phyloP scores from a whole-genome alignment of 2,888 invertebrate species.

The Limnephilus marmoratus region DNA sequence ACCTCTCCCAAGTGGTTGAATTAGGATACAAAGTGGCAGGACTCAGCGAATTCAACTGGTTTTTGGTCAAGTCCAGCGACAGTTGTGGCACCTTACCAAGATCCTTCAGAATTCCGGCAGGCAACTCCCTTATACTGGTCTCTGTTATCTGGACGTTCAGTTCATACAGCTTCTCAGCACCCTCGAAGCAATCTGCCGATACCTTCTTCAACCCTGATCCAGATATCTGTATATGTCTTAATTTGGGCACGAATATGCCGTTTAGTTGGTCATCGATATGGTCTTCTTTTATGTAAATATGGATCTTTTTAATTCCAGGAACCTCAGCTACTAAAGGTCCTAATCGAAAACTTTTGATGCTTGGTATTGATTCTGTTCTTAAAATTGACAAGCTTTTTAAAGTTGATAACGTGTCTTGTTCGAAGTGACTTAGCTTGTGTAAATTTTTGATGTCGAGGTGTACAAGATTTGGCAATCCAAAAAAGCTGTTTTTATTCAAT shows the following conservation, averaged over 20 bases:
- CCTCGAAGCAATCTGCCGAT: constrained; percentile 86
- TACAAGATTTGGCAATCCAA: constrained; percentile 83
- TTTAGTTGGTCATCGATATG: constrained; percentile 86
- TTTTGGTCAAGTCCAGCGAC: constrained; percentile 88
- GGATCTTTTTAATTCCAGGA: constrained; percentile 85
- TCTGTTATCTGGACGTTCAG: constrained; percentile 86
- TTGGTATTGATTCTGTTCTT: constrained; percentile 85
- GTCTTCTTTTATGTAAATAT: constrained; percentile 86
- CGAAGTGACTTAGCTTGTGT: constrained; percentile 84
- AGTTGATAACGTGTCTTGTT: constrained; percentile 85
- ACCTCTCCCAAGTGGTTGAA: constrained; percentile 90
- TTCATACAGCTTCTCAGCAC: constrained; percentile 86
- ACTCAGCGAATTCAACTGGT: constrained; percentile 87
- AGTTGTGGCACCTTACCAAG: constrained; percentile 88
- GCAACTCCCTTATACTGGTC: constrained; percentile 88
- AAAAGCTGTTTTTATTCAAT: constrained; percentile 84
- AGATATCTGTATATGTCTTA: constrained; percentile 88
- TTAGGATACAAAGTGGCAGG: constrained; percentile 93
- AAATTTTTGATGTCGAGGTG: constrained; percentile 86
- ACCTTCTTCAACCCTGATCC: constrained; percentile 85
- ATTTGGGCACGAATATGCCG: constrained; percentile 86
- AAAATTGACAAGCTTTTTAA: constrained; percentile 84
- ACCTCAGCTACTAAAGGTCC: constrained; percentile 85
- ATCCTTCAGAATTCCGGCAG: constrained; percentile 86
- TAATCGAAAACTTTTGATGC: constrained; percentile 84